A percentile compares a stretch with the other conserved stretches of the same genome.
These are phyloP conservation scores for Amphiprion ocellaris DNA, from an alignment of 2,113 vertebrate species.

Conservation along the genomic window DNA sequence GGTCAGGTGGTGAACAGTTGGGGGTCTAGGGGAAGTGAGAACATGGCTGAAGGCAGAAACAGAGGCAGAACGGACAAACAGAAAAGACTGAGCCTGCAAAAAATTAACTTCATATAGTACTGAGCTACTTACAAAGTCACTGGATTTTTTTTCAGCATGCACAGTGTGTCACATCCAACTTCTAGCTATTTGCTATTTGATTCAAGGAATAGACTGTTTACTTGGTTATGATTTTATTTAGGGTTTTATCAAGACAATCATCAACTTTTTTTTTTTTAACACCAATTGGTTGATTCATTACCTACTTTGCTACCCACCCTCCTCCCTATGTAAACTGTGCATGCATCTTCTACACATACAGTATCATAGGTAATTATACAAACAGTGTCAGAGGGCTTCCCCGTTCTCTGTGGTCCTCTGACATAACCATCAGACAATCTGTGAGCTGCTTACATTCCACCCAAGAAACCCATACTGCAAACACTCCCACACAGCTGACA, in stretches of 20 bases:
- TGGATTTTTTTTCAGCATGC: neutral
- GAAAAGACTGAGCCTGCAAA: neutral
- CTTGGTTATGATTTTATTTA: no score
- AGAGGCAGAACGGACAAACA: neutral
- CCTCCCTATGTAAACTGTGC: no score
- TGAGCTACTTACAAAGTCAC: neutral
- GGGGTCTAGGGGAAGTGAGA: neutral
- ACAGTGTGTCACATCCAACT: neutral
- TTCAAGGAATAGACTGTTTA: no score
- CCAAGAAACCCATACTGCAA: constrained; percentile 34
- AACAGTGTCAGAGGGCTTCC: neutral
- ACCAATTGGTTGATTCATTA: no score
- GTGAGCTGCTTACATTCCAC: constrained; percentile 9
- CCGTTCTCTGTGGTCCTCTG: constrained; percentile 1
- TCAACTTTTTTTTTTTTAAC: no score
- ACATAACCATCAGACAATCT: constrained; percentile 11
- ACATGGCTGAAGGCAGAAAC: neutral
- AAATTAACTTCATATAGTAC: neutral
- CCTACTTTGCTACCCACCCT: neutral
- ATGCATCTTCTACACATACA: neutral
- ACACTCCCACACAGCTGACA: constrained; percentile 15
- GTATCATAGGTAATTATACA: neutral
- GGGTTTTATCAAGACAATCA: no score
- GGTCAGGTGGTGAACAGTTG: neutral
- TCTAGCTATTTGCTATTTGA: no score